Evolutionary conservation across 1,140 invertebrate species (phyloP).

Genomic region (Calosoma granatense): DNA sequence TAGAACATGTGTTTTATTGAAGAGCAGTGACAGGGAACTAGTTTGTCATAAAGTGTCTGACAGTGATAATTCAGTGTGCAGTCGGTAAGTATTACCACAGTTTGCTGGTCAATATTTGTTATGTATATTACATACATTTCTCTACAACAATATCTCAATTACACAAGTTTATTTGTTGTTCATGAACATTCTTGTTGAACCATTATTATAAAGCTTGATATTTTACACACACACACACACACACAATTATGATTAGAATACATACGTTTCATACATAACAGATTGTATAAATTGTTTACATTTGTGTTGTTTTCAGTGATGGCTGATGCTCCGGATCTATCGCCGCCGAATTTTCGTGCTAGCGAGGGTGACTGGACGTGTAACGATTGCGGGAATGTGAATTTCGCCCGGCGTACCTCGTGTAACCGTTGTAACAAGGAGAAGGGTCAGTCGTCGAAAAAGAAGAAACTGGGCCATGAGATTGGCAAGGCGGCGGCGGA

Average conservation of each 20-base stretch:
- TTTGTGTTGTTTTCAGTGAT: background rate
- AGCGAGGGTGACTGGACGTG: slow-evolving; percentile 46
- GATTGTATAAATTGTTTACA: background rate
- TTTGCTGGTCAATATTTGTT: background rate
- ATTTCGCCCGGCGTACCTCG: slow-evolving; percentile 79
- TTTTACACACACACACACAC: too few relatives aligned
- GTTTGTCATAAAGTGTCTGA: background rate
- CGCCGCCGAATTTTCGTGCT: slow-evolving; percentile 8
- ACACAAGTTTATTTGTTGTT: too few relatives aligned
- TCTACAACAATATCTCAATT: too few relatives aligned
- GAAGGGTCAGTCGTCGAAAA: slow-evolving; percentile 37
- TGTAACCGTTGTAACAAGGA: slow-evolving; percentile 88
- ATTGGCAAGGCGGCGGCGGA: slow-evolving; percentile 97
- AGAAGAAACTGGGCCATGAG: slow-evolving; percentile 90
- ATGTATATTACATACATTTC: background rate
- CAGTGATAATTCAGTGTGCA: background rate
- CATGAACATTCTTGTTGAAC: too few relatives aligned
- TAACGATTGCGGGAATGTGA: slow-evolving; percentile 78
- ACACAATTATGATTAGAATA: too few relatives aligned
- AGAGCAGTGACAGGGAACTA: background rate
- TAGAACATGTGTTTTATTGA: background rate
- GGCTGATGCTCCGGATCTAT: background rate
- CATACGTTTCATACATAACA: too few relatives aligned
- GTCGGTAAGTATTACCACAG: background rate
- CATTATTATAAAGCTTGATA: too few relatives aligned